A percentile compares a stretch with the other conserved stretches of the same genome.
phyloP scores from a whole-genome alignment of 2,113 vertebrate genomes.

The Albula goreensis region DNA sequence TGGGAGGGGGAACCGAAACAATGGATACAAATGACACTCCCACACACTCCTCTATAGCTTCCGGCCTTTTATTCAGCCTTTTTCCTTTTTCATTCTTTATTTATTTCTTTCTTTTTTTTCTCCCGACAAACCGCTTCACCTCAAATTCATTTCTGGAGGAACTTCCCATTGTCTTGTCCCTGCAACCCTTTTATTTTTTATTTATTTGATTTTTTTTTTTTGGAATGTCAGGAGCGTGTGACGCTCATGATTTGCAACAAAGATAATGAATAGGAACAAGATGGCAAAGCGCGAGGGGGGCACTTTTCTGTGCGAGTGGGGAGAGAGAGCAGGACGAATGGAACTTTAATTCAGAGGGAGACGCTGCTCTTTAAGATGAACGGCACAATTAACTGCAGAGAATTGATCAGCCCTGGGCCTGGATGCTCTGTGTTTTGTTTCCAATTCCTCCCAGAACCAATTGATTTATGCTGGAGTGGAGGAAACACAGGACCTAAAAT shows the following conservation, averaged over 20 bases:
- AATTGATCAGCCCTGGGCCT: slow-evolving; percentile 47
- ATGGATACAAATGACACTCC: not conserved
- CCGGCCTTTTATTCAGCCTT: not conserved
- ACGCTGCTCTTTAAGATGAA: slow-evolving; percentile 46
- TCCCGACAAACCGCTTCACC: not conserved
- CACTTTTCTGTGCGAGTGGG: slow-evolving; percentile 7
- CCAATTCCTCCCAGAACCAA: slow-evolving; percentile 34
- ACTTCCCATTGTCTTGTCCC: not conserved
- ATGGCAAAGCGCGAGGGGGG: slow-evolving; percentile 16
- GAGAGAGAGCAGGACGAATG: slow-evolving; percentile 14
- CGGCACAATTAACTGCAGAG: slow-evolving; percentile 54
- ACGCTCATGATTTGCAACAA: not conserved
- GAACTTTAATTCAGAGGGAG: slow-evolving; percentile 37
- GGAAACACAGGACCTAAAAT: slow-evolving; percentile 34
- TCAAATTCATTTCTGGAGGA: too few species aligned
- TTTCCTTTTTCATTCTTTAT: not conserved
- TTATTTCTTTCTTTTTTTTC: too few species aligned
- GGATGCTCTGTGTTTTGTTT: slow-evolving; percentile 26
- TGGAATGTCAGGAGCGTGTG: not conserved
- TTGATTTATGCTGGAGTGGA: slow-evolving; percentile 42
- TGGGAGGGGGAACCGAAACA: too few species aligned
- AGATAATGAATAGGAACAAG: slow-evolving; percentile 22
- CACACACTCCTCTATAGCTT: not conserved
- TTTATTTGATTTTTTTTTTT: too few species aligned
- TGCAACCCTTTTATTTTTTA: not conserved